Percentiles rank a stretch among this genome's conserved stretches.
These are phyloP conservation scores for Poeciliopsis occidentalis DNA, from an alignment of 2,113 vertebrate species.

Conservation along the genomic window DNA sequence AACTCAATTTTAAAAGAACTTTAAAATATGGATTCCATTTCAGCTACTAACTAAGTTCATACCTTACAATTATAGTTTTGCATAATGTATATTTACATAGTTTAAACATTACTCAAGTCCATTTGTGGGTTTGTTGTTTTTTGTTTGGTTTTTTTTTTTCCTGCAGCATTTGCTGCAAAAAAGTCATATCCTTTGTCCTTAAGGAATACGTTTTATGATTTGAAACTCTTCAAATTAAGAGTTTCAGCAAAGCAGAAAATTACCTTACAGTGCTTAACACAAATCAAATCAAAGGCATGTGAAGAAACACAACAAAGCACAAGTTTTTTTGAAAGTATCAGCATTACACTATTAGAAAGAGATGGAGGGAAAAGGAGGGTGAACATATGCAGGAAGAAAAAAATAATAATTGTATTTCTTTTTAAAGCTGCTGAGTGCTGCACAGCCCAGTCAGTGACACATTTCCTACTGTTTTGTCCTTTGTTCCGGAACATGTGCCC, in stretches of 20 bases:
- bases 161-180: no score
- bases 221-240: slow-evolving; percentile 59
- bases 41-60: not conserved
- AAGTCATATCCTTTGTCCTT: slow-evolving; percentile 11
- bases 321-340: slow-evolving; percentile 16
- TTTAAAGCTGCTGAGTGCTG: slow-evolving; percentile 2
- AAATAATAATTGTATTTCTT: not conserved
- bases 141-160: not conserved
- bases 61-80: not conserved
- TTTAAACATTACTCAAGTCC: not conserved
- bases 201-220: slow-evolving; percentile 8
- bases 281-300: slow-evolving; percentile 31
- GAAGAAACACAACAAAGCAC: slow-evolving; percentile 35
- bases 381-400: not conserved
- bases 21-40: not conserved
- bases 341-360: slow-evolving; percentile 20
- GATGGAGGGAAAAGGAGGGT: not conserved
- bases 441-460: not conserved
- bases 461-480: not conserved
- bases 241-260: slow-evolving; percentile 72
- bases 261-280: slow-evolving; percentile 32
- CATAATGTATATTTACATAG: not conserved
- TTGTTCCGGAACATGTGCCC: not conserved
- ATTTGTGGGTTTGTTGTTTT: not conserved
- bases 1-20: not conserved